These are phyloP conservation scores for Ophion slaviceki DNA, from an alignment of 2,888 invertebrate species.

Conservation along the genomic window DNA sequence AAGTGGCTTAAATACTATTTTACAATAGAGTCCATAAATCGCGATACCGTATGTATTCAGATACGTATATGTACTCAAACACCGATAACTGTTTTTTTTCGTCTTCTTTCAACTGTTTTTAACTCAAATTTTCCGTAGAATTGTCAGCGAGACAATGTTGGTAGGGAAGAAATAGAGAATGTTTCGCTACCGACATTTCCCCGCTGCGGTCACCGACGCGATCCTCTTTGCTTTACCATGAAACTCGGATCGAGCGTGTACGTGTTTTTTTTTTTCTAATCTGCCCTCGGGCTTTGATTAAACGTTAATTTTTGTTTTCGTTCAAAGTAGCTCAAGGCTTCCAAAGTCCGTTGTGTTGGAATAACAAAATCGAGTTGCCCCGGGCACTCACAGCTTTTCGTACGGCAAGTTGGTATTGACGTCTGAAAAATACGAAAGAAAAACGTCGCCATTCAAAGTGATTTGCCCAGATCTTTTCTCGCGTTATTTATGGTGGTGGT, in stretches of 20 bases:
- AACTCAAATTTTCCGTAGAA: conserved; percentile 2
- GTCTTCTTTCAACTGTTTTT: conserved; percentile 2
- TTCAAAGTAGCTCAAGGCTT: conserved; percentile 73
- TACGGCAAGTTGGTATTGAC: conserved; percentile 96
- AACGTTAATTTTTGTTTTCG: conserved; percentile 63
- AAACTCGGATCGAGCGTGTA: conserved; percentile 36
- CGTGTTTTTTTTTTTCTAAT: conserved; percentile 54
- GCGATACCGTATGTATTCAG: conserved; percentile 63
- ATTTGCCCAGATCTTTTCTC: conserved; percentile 63
- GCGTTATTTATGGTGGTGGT: background rate
- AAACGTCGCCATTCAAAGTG: conserved; percentile 77
- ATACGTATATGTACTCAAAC: conserved; percentile 55
- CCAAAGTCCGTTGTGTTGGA: conserved; percentile 82
- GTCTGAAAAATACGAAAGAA: conserved; percentile 87
- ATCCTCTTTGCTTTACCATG: conserved; percentile 30
- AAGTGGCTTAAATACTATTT: conserved; percentile 79
- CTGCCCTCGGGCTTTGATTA: conserved; percentile 43
- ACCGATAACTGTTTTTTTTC: conserved; percentile 50
- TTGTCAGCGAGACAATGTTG: conserved; percentile 32
- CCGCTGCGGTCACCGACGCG: conserved; percentile 22
- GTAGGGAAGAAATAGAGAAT: background rate
- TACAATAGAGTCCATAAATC: conserved; percentile 74
- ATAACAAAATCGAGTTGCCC: conserved; percentile 84
- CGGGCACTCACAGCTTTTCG: conserved; percentile 93
- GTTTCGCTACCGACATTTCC: conserved; percentile 22